Conservation (phyloP, 1,140 invertebrate species). For the Hyphantria cunea region DNA sequence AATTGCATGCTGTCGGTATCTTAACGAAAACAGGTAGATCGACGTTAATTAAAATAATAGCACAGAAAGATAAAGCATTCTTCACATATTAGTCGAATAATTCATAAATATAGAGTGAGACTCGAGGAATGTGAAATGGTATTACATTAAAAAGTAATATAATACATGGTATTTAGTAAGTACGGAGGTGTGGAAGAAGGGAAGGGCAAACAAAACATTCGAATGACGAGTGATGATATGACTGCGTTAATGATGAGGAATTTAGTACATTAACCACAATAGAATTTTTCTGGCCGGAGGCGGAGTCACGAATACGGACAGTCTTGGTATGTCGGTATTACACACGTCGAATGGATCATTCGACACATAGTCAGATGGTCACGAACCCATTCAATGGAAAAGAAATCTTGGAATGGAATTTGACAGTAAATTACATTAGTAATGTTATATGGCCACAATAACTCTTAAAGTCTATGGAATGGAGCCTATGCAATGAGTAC, state of each 20-base stretch:
- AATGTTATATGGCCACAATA: too few species aligned
- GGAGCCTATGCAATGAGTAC: too few species aligned
- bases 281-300: conserved; percentile 75
- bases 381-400: conserved; percentile 53
- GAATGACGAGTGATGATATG: conserved; percentile 48
- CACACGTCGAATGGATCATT: conserved; percentile 47
- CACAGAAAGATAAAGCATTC: conserved; percentile 46
- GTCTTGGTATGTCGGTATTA: conserved; percentile 43
- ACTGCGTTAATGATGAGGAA: conserved; percentile 69
- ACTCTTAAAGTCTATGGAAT: too few species aligned
- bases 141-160: too few species aligned
- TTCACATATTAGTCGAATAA: conserved; percentile 44
- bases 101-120: conserved; percentile 48
- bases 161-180: too few species aligned
- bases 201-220: conserved; percentile 44
- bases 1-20: conserved; percentile 17
- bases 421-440: conserved; percentile 28
- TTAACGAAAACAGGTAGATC: conserved; percentile 6
- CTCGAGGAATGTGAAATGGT: too few species aligned
- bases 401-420: conserved; percentile 38
- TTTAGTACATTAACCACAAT: conserved; percentile 77
- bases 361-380: conserved; percentile 54
- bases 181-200: conserved; percentile 24
- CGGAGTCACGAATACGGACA: conserved; percentile 55
- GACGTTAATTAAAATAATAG: conserved; percentile 15